Evolutionary conservation across 2,888 invertebrate genomes (phyloP), one percentile per base, ranked within the genome.

Genomic region (Ophraella communa): DNA sequence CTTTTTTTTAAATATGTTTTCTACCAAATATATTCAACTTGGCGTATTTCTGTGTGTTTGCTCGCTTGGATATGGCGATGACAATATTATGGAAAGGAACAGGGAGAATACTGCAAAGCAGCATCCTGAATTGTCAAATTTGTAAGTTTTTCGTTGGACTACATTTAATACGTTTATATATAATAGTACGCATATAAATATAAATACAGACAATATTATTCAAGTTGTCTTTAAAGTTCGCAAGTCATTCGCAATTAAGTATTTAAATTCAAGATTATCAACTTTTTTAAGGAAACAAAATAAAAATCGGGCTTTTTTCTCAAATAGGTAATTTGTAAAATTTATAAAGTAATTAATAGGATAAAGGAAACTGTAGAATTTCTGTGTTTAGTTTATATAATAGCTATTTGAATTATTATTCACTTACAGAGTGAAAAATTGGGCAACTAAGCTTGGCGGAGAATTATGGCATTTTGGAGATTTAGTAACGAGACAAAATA

Each of bases 381-480:
- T n/a, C n/a, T n/a, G n/a, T n/a, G n/a, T n/a, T n/a, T n/a, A n/a
- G 7, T 14, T 14, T 30, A 18, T 17, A 11, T 5, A 7, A 8
- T 20, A 17, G 27, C n/a, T 3, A 35, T n/a, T n/a, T n/a, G 35
- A 7, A 17, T 39, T 7, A 17, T 39, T 17, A 17, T 4, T 39
- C 0, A 7, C 5, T 71, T 71, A 53, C 47, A 93, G 93, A 74
- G 92, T 91, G 59, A 89, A 90, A 82, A 87, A 88, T 78, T 93
- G 93, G 93, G 92, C 92, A 24, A 88, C 91, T 80, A 92, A 92
- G 82, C 85, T 92, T 70, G 92, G 92, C 55, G 89, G 89, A 77
- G 93, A 93, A 81, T 82, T 94, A 72, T 91, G 90, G 83, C 89
- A 91, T 79, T 88, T 93, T 75, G 93, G 92, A 62, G 91, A 91